These are phyloP conservation scores for Taenioides sp. DNA, from an alignment of 2,797 vertebrate species.

Conservation along the genomic window DNA sequence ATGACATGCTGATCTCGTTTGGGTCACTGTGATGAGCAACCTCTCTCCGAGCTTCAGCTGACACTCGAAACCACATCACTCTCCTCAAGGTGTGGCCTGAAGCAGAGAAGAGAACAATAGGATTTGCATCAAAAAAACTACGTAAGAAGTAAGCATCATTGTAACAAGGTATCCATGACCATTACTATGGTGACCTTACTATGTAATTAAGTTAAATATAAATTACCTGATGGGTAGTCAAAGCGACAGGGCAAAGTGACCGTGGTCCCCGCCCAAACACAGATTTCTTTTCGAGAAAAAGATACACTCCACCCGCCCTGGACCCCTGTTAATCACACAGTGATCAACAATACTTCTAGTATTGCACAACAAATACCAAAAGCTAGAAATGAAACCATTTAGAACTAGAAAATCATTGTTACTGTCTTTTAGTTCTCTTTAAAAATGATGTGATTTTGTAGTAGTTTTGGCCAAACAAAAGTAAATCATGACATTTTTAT, in stretches of 20 bases:
- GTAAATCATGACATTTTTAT: slow-evolving; percentile 6
- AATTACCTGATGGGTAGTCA: slow-evolving; percentile 75
- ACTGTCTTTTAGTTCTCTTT: not conserved
- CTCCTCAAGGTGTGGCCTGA: slow-evolving; percentile 70
- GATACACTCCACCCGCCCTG: slow-evolving; percentile 76
- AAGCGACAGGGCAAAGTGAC: slow-evolving; percentile 79
- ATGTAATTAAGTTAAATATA: too few species aligned
- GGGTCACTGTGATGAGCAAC: slow-evolving; percentile 73
- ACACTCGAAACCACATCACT: slow-evolving; percentile 81
- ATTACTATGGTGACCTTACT: not conserved
- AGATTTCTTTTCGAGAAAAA: slow-evolving; percentile 78
- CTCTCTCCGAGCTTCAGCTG: slow-evolving; percentile 70
- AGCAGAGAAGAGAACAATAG: slow-evolving; percentile 20
- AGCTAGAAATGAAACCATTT: too few species aligned
- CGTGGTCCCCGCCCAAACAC: slow-evolving; percentile 80
- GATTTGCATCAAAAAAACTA: not conserved
- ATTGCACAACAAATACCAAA: not conserved
- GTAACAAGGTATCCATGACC: not conserved
- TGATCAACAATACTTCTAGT: not conserved
- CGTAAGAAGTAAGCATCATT: not conserved
- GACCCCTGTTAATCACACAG: slow-evolving; percentile 53
- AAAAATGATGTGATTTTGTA: not conserved
- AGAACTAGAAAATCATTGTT: not conserved
- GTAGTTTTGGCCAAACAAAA: slow-evolving; percentile 1
- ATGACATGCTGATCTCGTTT: slow-evolving; percentile 71